Conservation (phyloP, 2,113 vertebrate species). For the Vombatus ursinus region DNA sequence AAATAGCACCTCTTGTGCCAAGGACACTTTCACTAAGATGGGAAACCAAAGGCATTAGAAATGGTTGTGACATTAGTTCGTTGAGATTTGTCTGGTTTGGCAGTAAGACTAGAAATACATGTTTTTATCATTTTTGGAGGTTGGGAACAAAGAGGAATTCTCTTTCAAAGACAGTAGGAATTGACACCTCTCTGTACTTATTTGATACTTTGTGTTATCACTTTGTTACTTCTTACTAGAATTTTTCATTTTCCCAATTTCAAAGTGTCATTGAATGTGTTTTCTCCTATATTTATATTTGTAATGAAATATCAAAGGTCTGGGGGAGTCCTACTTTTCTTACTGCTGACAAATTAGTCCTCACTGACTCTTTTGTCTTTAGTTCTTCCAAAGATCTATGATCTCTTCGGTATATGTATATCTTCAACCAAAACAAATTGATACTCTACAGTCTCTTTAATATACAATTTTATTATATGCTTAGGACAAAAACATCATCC, state of each 20-base stretch:
- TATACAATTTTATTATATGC: background rate
- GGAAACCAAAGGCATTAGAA: too few species aligned
- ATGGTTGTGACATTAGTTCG: too few species aligned
- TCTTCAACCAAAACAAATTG: background rate
- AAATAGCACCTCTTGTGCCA: too few species aligned
- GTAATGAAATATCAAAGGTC: background rate
- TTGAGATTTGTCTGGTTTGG: background rate
- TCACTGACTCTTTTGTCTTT: background rate
- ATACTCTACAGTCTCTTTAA: background rate
- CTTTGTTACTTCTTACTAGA: background rate
- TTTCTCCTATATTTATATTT: background rate
- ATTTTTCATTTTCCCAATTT: background rate
- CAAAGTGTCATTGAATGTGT: background rate
- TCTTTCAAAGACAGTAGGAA: background rate
- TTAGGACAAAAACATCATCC: background rate
- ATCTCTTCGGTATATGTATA: background rate
- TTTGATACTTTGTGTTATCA: background rate
- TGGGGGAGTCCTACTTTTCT: background rate
- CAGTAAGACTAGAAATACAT: background rate
- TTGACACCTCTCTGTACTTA: background rate
- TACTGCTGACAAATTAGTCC: background rate
- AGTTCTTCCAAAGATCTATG: background rate
- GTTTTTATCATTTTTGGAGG: background rate
- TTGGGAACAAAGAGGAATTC: background rate
- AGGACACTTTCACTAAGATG: too few species aligned